Percentiles rank a stretch among this genome's conserved stretches.
Conservation (phyloP, 2,113 vertebrate genomes). For the Zapus hudsonius region DNA sequence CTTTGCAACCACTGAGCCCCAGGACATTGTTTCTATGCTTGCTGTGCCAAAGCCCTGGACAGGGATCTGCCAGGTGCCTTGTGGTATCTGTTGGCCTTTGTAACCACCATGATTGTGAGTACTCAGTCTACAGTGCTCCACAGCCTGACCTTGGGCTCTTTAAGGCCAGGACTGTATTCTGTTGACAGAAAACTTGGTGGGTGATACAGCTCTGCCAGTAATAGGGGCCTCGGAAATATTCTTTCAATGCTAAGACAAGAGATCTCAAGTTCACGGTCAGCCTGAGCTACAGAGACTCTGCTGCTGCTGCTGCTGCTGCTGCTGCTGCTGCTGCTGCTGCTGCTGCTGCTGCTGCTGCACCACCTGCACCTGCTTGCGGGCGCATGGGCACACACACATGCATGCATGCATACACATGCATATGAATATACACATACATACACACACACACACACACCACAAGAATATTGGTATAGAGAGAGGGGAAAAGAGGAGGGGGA, state of each 20-base stretch:
- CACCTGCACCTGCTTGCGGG: too few species aligned
- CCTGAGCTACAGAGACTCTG: neutral
- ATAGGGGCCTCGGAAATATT: neutral
- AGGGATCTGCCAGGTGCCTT: neutral
- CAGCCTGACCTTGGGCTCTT: neutral
- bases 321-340: too few species aligned
- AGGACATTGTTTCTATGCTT: neutral
- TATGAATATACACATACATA: too few species aligned
- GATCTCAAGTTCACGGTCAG: neutral
- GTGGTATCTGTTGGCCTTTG: accelerated
- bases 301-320: too few species aligned
- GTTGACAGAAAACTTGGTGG: neutral
- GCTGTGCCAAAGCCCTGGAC: neutral
- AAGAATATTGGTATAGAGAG: too few species aligned
- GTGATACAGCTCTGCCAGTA: neutral
- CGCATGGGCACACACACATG: too few species aligned
- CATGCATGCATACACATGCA: too few species aligned
- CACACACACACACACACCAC: too few species aligned
- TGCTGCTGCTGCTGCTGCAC: too few species aligned
- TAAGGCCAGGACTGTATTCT: neutral
- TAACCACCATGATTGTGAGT: neutral
- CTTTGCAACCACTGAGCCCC: too few species aligned
- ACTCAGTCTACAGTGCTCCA: neutral
- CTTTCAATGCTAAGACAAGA: neutral
- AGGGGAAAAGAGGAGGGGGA: too few species aligned